These are phyloP conservation scores for Drosophila tanythrix DNA, from an alignment of 2,888 invertebrate species.

Conservation along the genomic window DNA sequence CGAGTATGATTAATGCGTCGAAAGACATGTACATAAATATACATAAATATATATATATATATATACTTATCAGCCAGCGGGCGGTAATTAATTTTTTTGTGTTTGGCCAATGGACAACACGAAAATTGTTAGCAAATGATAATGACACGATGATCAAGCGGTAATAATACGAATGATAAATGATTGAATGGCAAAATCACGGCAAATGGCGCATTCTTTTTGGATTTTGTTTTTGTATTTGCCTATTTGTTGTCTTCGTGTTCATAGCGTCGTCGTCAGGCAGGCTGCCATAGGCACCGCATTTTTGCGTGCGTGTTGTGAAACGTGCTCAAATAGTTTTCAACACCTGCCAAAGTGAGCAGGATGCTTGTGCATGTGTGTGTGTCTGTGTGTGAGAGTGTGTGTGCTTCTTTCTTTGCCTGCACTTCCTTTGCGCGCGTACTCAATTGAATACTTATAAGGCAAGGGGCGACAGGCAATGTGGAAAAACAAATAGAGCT, in stretches of 20 bases:
- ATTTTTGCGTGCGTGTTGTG: slow-evolving; percentile 12
- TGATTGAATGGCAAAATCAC: slow-evolving; percentile 35
- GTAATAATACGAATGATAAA: slow-evolving; percentile 54
- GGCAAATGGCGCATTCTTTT: slow-evolving; percentile 27
- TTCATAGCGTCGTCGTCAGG: slow-evolving; percentile 27
- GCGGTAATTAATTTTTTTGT: slow-evolving; percentile 49
- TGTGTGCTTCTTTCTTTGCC: slow-evolving; percentile 16
- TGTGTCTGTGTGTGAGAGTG: not conserved
- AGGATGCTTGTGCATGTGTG: not conserved
- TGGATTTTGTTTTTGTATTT: not conserved
- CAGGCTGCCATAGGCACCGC: slow-evolving; percentile 24
- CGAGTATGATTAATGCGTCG: slow-evolving; percentile 52
- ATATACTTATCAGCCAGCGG: slow-evolving; percentile 33
- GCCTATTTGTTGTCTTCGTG: slow-evolving; percentile 1
- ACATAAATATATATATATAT: not conserved
- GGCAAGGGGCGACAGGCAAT: slow-evolving; percentile 15
- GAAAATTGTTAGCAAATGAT: slow-evolving; percentile 65
- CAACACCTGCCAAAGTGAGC: slow-evolving; percentile 38
- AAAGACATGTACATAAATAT: slow-evolving; percentile 17
- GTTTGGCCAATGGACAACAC: slow-evolving; percentile 36
- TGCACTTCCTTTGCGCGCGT: slow-evolving; percentile 45
- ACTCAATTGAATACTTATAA: slow-evolving; percentile 9
- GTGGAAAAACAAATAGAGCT: slow-evolving; percentile 36
- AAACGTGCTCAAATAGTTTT: slow-evolving; percentile 36
- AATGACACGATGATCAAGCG: slow-evolving; percentile 64